phyloP scores from a whole-genome alignment of 2,113 vertebrate species.

The Colinus virginianus region DNA sequence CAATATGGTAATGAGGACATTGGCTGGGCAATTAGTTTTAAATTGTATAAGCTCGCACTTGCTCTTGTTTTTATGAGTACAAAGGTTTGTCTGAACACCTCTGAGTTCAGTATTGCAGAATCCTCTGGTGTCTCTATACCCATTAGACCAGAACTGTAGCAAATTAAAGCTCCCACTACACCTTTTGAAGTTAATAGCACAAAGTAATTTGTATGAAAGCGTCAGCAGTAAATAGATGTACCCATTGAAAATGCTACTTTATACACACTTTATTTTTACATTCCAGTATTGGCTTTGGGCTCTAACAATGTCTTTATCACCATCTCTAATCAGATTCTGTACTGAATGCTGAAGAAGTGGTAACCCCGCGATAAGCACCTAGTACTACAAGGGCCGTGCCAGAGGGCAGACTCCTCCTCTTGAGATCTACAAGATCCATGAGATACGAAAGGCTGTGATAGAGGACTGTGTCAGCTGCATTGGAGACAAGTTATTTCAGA shows the following conservation, averaged over 20 bases:
- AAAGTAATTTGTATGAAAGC: neutral
- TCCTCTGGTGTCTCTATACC: slow-evolving; percentile 18
- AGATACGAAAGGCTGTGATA: neutral
- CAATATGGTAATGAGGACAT: slow-evolving; percentile 58
- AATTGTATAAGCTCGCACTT: slow-evolving; percentile 45
- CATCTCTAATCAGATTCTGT: neutral
- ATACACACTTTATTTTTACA: neutral
- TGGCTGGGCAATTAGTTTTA: slow-evolving; percentile 65
- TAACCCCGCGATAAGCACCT: neutral
- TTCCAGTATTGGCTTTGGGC: neutral
- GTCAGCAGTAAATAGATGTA: neutral
- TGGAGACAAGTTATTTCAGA: neutral
- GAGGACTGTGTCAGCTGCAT: neutral
- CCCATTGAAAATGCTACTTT: slow-evolving; percentile 7
- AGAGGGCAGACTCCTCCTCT: neutral
- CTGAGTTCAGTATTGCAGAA: slow-evolving; percentile 46
- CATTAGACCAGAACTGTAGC: slow-evolving; percentile 43
- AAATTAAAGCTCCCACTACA: slow-evolving; percentile 43
- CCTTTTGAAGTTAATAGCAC: neutral
- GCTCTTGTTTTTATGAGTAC: slow-evolving; percentile 44
- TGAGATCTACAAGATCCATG: neutral
- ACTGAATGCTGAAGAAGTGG: slow-evolving; percentile 16
- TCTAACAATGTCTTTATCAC: neutral
- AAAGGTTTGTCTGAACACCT: slow-evolving; percentile 60
- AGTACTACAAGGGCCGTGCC: neutral